Evolutionary conservation across 1,140 invertebrate species (phyloP), one percentile per base, ranked within the genome.

Genomic region (Dendroctonus valens): DNA sequence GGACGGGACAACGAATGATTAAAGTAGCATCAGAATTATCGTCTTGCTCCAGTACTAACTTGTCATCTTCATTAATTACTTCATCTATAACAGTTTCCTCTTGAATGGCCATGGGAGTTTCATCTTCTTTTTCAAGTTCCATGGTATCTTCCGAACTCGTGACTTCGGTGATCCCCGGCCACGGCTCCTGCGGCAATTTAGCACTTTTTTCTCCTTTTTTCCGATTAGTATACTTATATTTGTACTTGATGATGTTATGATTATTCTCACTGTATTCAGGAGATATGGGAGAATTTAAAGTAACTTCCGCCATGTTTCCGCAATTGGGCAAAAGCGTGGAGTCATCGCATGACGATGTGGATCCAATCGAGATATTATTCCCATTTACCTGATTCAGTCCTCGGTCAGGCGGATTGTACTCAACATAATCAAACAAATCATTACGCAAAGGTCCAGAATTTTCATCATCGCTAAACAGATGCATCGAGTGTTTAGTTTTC

Each of bases 161-260:
- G 6, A 76, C 70, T 59, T 77, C 75, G 26, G 62, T 61, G 8
- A 59, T 53, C 54, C 67, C 40, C 7, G 38, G 65, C 72, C 73
- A 73, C 46, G 51, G 61, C 37, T 77, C 70, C 6, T 41, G 51
- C 53, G 63, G 52, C 39, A 60, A 40, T 40, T 69, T 69, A 44
- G 67, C 67, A 9, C 60, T 49, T 59, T 69, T 70, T 37, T 75
- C 76, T 8, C 65, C 62, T 64, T 77, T 79, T 65, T 76, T 77
- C 48, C 74, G 70, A 69, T 79, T 79, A 14, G 71, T 74, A 67
- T 79, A 79, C 68, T 78, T 79, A 55, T 75, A 76, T 69, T 75
- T 77, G 58, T 75, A 78, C 64, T 78, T 79, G 61, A 76, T 75
- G 38, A 74, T 58, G 5, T 71, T 48, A 42, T 73, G 71, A 15